phyloP scores from a whole-genome alignment of 2,888 invertebrate genomes.

The Torymus texanus region DNA sequence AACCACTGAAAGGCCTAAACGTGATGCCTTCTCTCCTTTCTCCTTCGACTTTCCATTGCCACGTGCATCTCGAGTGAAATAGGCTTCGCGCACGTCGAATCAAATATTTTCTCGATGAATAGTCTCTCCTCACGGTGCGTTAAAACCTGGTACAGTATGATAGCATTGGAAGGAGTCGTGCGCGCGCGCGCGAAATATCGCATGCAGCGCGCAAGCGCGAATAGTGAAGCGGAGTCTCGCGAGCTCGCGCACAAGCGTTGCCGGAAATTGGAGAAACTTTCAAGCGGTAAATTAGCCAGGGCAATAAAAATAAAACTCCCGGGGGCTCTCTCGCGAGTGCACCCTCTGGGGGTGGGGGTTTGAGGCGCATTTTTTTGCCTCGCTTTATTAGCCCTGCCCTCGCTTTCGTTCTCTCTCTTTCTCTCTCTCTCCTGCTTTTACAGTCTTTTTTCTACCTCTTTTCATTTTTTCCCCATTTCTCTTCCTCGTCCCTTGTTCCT shows the following conservation, averaged over 20 bases:
- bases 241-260: neutral
- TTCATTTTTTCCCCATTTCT: constrained; percentile 17
- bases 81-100: constrained; percentile 2
- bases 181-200: constrained; percentile 46
- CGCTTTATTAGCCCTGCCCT: constrained; percentile 42
- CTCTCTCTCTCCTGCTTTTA: neutral
- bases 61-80: too few relatives aligned
- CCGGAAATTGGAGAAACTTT: constrained; percentile 55
- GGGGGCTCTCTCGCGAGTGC: neutral
- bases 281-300: constrained; percentile 54
- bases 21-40: too few relatives aligned
- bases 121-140: neutral
- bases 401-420: neutral
- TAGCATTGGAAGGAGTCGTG: too few relatives aligned
- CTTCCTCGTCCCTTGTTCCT: neutral
- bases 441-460: neutral
- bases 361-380: constrained; percentile 28
- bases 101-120: constrained; percentile 43
- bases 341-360: neutral
- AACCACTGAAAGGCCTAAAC: too few relatives aligned
- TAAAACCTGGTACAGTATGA: too few relatives aligned
- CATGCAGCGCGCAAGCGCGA: constrained; percentile 22
- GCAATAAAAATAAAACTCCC: constrained; percentile 53
- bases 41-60: too few relatives aligned
- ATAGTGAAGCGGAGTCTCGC: constrained; percentile 11